Evolutionary conservation across 2,888 invertebrate species (phyloP), one percentile per base, ranked within the genome.

Genomic region (Mythimna ferrago): DNA sequence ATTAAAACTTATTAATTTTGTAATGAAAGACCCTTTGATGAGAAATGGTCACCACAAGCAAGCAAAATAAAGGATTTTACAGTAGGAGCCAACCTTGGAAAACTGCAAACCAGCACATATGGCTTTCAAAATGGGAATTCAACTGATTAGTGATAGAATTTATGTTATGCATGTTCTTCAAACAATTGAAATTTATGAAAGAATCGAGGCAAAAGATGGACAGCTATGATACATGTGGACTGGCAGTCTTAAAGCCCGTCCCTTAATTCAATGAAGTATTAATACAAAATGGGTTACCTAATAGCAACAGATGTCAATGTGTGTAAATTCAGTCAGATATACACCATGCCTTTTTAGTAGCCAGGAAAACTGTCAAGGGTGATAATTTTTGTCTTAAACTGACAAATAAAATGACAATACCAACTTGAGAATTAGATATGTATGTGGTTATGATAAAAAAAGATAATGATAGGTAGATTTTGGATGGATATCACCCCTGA

Each of bases 351-450:
- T 77, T 71, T 66, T 81, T 77, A 81, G 63, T 81, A 77, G 48
- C 78, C 66, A 82, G 63, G 71, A 79, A 81, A 81, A 82, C 78
- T 79, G 64, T 77, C 78, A 81, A 81, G 71, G 63, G 78, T 79
- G 58, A 79, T 56, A 48, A 60, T 63, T 41, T 32, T 19, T 11
- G 54, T 51, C 56, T 48, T n/a, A 10, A 21, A 58, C 6, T 21
- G 38, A 38, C 41, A 60, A 48, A 19, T 44, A 32, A 21, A 10
- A 26, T 35, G 0, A 9, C 51, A 9, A 53, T 60, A 41, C 51
- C 2, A 9, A 58, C 41, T 69, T 3, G 35, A 26, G 41, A 41
- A 7, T n/a, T 53, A 51, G 2, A 19, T 19, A 19, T 19, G 19
- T 7, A 2, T n/a, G 9, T 19, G n/a, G 0, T 53, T 53, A 53